phyloP scores from a whole-genome alignment of 2,113 vertebrate species.

The Eidolon helvum region DNA sequence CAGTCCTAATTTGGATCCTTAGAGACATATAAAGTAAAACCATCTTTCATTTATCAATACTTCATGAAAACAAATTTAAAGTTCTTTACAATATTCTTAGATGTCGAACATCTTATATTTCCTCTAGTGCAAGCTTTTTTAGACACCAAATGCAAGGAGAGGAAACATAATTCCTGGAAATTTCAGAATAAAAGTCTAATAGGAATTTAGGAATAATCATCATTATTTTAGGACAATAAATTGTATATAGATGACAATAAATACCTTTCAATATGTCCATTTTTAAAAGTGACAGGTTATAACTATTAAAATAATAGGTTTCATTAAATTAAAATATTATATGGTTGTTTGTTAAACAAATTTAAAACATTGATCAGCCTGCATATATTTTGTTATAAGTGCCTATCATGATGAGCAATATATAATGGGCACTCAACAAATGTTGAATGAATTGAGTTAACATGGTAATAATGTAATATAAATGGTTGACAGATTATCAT shows the following conservation, averaged over 20 bases:
- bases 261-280: background rate
- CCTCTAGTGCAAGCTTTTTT: background rate
- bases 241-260: background rate
- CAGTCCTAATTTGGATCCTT: background rate
- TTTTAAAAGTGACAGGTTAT: constrained; percentile 17
- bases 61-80: background rate
- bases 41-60: background rate
- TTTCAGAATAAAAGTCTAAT: background rate
- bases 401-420: background rate
- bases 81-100: background rate
- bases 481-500: constrained; percentile 7
- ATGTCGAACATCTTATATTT: background rate
- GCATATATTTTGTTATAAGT: background rate
- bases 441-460: constrained; percentile 37
- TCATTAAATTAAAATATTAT: constrained; percentile 30
- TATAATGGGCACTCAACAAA: constrained; percentile 13
- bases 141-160: background rate
- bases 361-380: constrained; percentile 35
- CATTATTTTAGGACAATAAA: background rate
- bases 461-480: constrained; percentile 30
- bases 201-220: background rate
- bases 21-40: background rate
- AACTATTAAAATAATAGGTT: constrained; percentile 5
- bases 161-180: background rate
- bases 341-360: constrained; percentile 33